Percentiles rank a stretch among this genome's conserved stretches.
Conservation (phyloP, 2,113 vertebrate genomes). For the Tupaia tana region DNA sequence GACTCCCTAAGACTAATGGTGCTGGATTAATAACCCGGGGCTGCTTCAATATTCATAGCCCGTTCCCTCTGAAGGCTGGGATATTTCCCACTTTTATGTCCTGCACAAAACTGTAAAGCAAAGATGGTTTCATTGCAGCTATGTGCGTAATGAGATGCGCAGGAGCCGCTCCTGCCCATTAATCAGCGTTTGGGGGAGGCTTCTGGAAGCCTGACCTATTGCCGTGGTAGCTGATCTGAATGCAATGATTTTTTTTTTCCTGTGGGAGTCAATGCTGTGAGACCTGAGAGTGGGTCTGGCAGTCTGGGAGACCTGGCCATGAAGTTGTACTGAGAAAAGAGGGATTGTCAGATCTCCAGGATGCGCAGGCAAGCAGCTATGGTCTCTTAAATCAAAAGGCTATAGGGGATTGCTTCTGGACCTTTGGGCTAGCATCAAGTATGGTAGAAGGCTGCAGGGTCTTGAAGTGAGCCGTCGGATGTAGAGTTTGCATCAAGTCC, state of each 20-base stretch:
- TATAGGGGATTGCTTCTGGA: background rate
- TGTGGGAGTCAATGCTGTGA: background rate
- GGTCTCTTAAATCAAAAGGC: background rate
- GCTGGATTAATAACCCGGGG: constrained; percentile 67
- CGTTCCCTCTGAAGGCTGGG: constrained; percentile 63
- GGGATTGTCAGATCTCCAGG: background rate
- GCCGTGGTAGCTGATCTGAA: constrained; percentile 50
- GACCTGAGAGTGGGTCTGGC: background rate
- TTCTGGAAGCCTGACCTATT: constrained; percentile 70
- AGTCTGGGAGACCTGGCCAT: background rate
- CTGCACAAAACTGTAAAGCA: constrained; percentile 72
- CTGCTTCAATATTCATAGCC: constrained; percentile 72
- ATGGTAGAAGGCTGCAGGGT: background rate
- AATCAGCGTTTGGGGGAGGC: constrained; percentile 68
- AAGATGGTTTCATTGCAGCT: constrained; percentile 74
- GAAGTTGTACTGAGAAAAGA: background rate
- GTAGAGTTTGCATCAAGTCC: background rate
- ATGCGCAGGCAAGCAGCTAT: background rate
- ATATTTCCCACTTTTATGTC: constrained; percentile 73
- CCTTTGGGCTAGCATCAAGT: too few species aligned
- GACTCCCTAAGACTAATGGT: constrained; percentile 61
- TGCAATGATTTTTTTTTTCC: constrained; percentile 32
- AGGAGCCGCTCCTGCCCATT: constrained; percentile 64
- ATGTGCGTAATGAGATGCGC: constrained; percentile 66
- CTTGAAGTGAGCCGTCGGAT: background rate